These are phyloP conservation scores for Tachystola acroxantha DNA, from an alignment of 2,888 invertebrate species.

Conservation along the genomic window DNA sequence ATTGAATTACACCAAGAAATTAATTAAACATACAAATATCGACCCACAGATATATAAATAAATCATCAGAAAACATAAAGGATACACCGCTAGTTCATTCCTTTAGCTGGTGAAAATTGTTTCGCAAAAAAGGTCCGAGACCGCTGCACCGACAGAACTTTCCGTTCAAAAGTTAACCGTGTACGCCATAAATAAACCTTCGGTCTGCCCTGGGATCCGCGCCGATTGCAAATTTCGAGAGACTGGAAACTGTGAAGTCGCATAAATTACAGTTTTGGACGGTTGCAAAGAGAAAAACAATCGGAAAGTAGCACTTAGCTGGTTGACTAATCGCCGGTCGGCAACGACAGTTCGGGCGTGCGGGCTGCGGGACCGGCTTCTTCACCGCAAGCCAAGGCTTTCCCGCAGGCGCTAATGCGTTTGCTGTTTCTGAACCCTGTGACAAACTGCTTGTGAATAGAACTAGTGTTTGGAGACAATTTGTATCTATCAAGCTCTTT, in stretches of 20 bases:
- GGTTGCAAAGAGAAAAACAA: slow-evolving; percentile 69
- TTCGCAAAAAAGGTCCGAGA: slow-evolving; percentile 53
- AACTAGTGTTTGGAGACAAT: slow-evolving; percentile 25
- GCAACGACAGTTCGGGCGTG: slow-evolving; percentile 56
- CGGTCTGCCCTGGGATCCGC: slow-evolving; percentile 66
- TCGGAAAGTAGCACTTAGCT: slow-evolving; percentile 72
- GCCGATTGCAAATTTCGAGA: slow-evolving; percentile 72
- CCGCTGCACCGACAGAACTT: slow-evolving; percentile 65
- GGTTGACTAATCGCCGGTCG: slow-evolving; percentile 70
- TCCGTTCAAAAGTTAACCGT: slow-evolving; percentile 65
- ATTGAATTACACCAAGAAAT: no score
- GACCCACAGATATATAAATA: background rate
- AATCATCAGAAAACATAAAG: background rate
- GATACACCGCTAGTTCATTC: slow-evolving; percentile 36
- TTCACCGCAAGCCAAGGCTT: slow-evolving; percentile 43
- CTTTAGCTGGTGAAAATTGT: slow-evolving; percentile 28
- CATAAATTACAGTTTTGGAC: slow-evolving; percentile 74
- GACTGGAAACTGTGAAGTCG: slow-evolving; percentile 69
- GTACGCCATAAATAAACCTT: slow-evolving; percentile 74
- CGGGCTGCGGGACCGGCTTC: slow-evolving; percentile 39
- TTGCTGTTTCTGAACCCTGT: slow-evolving; percentile 24
- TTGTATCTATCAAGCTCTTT: slow-evolving; percentile 11
- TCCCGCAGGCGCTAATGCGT: slow-evolving; percentile 39
- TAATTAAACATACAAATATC: no score
- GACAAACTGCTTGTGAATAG: slow-evolving; percentile 44